Base-by-base conservation (phyloP, 2,888 invertebrate genomes). In the Apodemia zela region DNA sequence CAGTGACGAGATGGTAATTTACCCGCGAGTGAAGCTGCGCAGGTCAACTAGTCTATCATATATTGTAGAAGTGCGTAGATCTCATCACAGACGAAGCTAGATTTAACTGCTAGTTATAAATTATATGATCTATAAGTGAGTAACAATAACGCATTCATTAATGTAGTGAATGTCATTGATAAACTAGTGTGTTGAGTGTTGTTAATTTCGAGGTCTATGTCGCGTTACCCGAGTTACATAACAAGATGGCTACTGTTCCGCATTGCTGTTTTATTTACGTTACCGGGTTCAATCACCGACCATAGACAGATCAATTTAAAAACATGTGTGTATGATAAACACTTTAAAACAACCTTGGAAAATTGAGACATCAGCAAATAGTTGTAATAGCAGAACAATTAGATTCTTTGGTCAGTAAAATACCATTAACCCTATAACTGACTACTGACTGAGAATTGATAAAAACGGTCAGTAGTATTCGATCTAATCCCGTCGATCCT, bases 201-300 rank as follows among this genome's bases (percentile, higher is more conserved):
- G 59, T 45, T 42, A 61, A 58, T 29, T 62, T 68, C 63, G 65
- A 69, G 69, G 68, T 68, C 84, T 49, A 49, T 49, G 71, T 72
- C 67, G 68, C 71, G 71, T 72, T 72, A 74, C 68, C 21, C 59
- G 71, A 71, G 72, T 82, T 82, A 73, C 77, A 78, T 79, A 81
- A 82, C 73, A 69, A 73, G 74, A 78, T 75, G 73, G 77, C 76
- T 77, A 80, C 75, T 77, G 80, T 84, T 85, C 84, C 81, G 81
- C 78, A 75, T 82, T 80, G 70, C 66, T 70, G 70, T 67, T 72
- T 73, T 75, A 77, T 79, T 80, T 80, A 79, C 73, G 73, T 75
- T 77, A 71, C 82, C 85, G 86, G 84, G 87, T 87, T 87, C 88
- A 82, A 73, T 65, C 74, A 73, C 76, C 84, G 85, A 64, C 86